Percentiles rank a stretch among this genome's conserved stretches.
These are phyloP conservation scores for Aphelocoma californica DNA, from an alignment of 2,797 vertebrate genomes.

Conservation along the genomic window DNA sequence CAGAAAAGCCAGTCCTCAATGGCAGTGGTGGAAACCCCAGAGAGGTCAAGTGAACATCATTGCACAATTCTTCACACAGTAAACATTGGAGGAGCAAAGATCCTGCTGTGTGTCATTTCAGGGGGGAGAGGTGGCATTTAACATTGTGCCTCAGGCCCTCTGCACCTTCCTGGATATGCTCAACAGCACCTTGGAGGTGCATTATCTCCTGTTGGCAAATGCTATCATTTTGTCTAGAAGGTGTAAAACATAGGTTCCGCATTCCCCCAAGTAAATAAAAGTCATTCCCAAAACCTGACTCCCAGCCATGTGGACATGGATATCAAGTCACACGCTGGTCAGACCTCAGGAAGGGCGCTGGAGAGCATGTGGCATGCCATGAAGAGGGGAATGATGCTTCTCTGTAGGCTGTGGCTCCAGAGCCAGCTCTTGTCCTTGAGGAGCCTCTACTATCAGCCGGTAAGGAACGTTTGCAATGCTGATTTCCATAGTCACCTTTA, in stretches of 20 bases:
- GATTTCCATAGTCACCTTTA: not conserved
- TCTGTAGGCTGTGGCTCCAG: not conserved
- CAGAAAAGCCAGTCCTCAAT: not conserved
- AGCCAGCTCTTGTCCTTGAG: not conserved
- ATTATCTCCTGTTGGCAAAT: not conserved
- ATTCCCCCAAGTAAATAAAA: not conserved
- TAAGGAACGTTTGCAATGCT: not conserved
- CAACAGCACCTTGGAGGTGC: not conserved
- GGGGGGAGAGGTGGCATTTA: not conserved
- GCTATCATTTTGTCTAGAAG: not conserved
- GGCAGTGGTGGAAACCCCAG: not conserved
- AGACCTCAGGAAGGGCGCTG: not conserved
- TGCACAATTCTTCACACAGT: not conserved
- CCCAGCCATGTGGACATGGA: not conserved
- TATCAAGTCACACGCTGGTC: not conserved
- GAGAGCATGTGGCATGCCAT: not conserved
- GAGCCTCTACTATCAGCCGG: not conserved
- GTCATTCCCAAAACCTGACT: not conserved
- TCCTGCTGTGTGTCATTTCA: not conserved
- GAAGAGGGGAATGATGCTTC: not conserved
- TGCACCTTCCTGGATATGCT: not conserved
- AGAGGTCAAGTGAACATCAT: not conserved
- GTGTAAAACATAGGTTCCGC: rapidly evolving
- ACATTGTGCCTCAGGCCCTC: not conserved
- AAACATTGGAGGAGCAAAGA: not conserved